A percentile compares a stretch with the other conserved stretches of the same genome.
Evolutionary conservation across 1,140 invertebrate species (phyloP).

Genomic region (Cydia fagiglandana): DNA sequence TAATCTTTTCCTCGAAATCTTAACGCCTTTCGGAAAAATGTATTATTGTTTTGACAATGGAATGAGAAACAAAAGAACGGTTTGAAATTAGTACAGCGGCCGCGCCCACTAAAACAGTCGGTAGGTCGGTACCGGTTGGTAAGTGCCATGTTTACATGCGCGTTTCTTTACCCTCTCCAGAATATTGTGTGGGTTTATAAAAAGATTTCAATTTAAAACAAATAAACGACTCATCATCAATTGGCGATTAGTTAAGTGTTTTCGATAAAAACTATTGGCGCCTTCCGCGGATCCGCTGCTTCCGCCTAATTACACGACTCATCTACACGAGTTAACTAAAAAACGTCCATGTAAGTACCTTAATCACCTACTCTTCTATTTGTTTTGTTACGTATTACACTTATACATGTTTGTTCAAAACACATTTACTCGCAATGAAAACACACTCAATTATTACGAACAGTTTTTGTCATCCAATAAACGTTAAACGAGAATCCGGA

Average conservation of each 20-base stretch:
- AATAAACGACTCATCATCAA: conserved; percentile 25
- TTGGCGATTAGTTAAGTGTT: conserved; percentile 28
- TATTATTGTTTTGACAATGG: conserved; percentile 37
- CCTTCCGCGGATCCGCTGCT: conserved; percentile 29
- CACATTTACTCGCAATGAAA: background rate
- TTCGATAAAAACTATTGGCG: conserved; percentile 30
- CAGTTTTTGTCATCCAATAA: conserved; percentile 58
- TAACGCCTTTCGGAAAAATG: conserved; percentile 33
- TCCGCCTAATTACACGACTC: conserved; percentile 30
- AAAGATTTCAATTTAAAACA: conserved; percentile 18
- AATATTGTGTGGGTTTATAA: background rate
- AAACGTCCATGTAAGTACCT: conserved; percentile 3
- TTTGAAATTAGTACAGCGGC: conserved; percentile 43
- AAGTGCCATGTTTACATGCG: conserved; percentile 11
- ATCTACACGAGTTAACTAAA: conserved; percentile 13
- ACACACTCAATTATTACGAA: conserved; percentile 33
- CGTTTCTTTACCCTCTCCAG: background rate
- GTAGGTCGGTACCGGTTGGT: background rate
- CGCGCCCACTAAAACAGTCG: conserved; percentile 29
- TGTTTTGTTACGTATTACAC: conserved; percentile 8
- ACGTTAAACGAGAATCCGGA: conserved; percentile 58
- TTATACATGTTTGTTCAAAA: background rate
- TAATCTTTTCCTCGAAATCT: conserved; percentile 33
- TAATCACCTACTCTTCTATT: background rate
- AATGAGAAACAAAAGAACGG: conserved; percentile 40